Evolutionary conservation across 2,888 invertebrate genomes (phyloP), one percentile per base, ranked within the genome.

Genomic region (Petrolisthes cinctipes): DNA sequence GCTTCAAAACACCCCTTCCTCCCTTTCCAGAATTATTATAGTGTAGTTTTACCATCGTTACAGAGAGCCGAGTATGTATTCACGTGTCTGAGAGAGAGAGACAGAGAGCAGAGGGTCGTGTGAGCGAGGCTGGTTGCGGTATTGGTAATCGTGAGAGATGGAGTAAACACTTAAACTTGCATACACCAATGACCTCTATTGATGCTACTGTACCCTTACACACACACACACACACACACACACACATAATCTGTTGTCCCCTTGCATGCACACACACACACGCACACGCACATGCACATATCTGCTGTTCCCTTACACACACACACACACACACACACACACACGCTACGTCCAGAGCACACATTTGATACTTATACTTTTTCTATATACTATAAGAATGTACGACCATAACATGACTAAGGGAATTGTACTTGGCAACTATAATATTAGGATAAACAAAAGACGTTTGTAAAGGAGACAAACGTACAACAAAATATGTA

Each of bases 281-380:
- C 75, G 4, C 75, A 75, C 37, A 37, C 37, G 37, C 0, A 37
- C 37, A 37, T 2, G 37, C 37, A 75, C 75, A 4, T 20, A 75
- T 20, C 11, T 20, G 20, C 75, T 37, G 37, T 37, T 2, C 37
- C 0, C 37, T 37, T 37, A 37, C 37, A 75, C 75, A 75, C 75
- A 75, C 75, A 75, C 75, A 75, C 75, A 75, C 75, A 75, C 75
- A 75, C 75, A 75, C 75, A 75, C 75, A 75, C 75, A 75, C 75
- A 75, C 75, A 75, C 75, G 20, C 75, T 37, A 37, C 37, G 2
- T 37, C 37, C 37, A 37, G 37, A 37, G 37, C 37, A 37, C 37
- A 37, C 37, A 37, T 37, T 0, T 37, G 2, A 37, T 37, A 37
- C 37, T 37, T 37, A 37, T 37, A 37, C 37, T 37, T 37, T 37